Base-by-base conservation (phyloP, 2,797 vertebrate genomes). In the Chiroxiphia lanceolata region DNA sequence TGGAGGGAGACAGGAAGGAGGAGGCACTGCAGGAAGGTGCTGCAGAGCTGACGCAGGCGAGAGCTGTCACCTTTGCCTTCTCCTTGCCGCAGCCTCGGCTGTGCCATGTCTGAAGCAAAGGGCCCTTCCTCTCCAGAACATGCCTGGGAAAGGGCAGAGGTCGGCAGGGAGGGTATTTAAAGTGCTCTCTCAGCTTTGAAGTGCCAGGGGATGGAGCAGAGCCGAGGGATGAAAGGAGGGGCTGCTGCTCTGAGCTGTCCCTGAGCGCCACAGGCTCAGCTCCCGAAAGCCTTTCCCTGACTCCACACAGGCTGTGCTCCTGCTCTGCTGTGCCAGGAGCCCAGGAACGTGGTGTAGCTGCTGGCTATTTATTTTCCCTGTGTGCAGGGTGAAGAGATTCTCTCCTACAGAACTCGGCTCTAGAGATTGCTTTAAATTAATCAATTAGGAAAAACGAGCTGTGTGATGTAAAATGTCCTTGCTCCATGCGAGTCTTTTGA, bases 401-500 rank as follows among this genome's bases (percentile, higher is more conserved):
- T 27, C n/a, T 67, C 75, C 89, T 25, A 18, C 67, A 19, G 59
- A 90, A 79, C 31, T 48, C 25, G 5, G 65, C 89, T 82, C 77
- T 36, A 11, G 91, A 96, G 96, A 89, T 71, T 15, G 0, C 90
- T 95, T 95, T 93, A 95, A 95, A 97, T 97, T 96, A 98, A 97
- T 97, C 97, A 98, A 96, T 98, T 97, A 97, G 96, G 93, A 92
- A 96, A 97, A 97, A 98, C 38, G 95, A 97, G 95, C 94, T 94
- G 96, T 91, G 96, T 82, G 81, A 96, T 97, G 96, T 96, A 92
- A 81, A 80, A 96, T 40, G 96, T 94, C 95, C 96, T 97, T 96
- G 93, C 94, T 96, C 95, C 47, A 2, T 50, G n/a, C 25, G 6
- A 95, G 93, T 65, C 96, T 96, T 97, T 94, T 94, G 95, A 97